Evolutionary conservation across 2,797 vertebrate genomes (phyloP).

Genomic region (Urocyon cinereoargenteus): DNA sequence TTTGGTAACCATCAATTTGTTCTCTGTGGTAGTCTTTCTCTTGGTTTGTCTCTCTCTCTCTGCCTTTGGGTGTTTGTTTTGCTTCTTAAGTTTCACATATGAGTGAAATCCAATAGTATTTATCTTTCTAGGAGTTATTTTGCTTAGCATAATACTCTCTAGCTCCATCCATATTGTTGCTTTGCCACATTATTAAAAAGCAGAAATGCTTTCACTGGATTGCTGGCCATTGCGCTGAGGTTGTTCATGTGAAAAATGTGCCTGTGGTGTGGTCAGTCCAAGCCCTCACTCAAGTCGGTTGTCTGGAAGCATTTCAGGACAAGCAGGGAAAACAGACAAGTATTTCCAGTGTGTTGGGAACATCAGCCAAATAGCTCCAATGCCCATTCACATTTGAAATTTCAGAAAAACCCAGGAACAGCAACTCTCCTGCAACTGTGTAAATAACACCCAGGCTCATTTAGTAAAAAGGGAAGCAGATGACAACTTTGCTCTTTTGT

Average conservation of each 20-base stretch:
- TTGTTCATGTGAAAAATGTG: constrained; percentile 62
- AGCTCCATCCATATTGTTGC: neutral
- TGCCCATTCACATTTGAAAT: constrained; percentile 62
- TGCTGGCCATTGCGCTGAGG: constrained; percentile 9
- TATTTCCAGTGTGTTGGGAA: constrained; percentile 35
- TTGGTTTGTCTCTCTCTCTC: neutral
- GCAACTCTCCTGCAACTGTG: constrained; percentile 46
- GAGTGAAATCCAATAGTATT: neutral
- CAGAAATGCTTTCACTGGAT: constrained; percentile 67
- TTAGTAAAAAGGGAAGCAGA: neutral
- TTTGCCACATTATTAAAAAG: constrained; percentile 11
- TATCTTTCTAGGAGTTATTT: neutral
- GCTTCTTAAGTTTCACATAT: neutral
- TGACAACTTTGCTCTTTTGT: neutral
- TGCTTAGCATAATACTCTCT: neutral
- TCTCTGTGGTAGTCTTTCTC: neutral
- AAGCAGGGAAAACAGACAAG: constrained; percentile 62
- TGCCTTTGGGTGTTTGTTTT: neutral
- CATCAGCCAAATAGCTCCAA: constrained; percentile 60
- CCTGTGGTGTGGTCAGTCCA: constrained; percentile 16
- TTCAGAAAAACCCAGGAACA: neutral
- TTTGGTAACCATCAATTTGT: neutral
- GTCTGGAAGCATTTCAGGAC: constrained; percentile 66
- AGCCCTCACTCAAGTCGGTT: constrained; percentile 25
- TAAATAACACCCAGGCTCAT: constrained; percentile 14